phyloP scores from a whole-genome alignment of 2,113 vertebrate species.

The Ageneiosus marmoratus region DNA sequence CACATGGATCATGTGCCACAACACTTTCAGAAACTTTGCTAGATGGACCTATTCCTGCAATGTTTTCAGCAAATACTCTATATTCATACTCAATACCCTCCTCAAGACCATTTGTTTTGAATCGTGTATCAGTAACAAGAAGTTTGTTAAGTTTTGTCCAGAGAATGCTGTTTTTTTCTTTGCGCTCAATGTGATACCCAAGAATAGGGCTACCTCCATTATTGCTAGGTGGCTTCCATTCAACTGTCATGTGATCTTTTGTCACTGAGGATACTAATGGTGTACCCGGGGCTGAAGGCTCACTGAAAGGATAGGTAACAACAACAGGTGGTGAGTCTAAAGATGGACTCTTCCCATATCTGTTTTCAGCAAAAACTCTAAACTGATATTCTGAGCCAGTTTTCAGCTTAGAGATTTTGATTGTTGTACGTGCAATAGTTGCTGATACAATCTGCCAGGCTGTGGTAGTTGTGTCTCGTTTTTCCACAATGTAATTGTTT shows the following conservation, averaged over 20 bases:
- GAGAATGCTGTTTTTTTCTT: slow-evolving; percentile 96
- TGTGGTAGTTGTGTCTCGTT: slow-evolving; percentile 93
- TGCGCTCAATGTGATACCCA: slow-evolving; percentile 95
- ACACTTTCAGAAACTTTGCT: slow-evolving; percentile 90
- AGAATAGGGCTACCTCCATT: slow-evolving; percentile 90
- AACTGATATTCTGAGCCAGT: slow-evolving; percentile 96
- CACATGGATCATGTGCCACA: slow-evolving; percentile 94
- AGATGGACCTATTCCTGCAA: slow-evolving; percentile 87
- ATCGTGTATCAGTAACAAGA: slow-evolving; percentile 86
- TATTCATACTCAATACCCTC: slow-evolving; percentile 98
- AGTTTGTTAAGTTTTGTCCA: slow-evolving; percentile 93
- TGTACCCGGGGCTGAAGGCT: slow-evolving; percentile 86
- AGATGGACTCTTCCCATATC: slow-evolving; percentile 90
- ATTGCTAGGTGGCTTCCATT: slow-evolving; percentile 91
- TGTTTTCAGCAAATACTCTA: slow-evolving; percentile 93
- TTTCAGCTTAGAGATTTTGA: slow-evolving; percentile 91
- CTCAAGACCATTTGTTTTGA: slow-evolving; percentile 90
- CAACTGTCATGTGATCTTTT: slow-evolving; percentile 91
- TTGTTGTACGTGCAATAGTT: slow-evolving; percentile 95
- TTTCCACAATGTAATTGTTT: slow-evolving; percentile 97
- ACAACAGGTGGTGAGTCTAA: slow-evolving; percentile 83
- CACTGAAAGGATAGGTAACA: slow-evolving; percentile 93
- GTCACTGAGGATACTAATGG: slow-evolving; percentile 85
- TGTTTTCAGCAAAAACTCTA: slow-evolving; percentile 94
- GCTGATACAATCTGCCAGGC: slow-evolving; percentile 93